Evolutionary conservation across 2,113 vertebrate species (phyloP).

Genomic region (Rhea pennata): DNA sequence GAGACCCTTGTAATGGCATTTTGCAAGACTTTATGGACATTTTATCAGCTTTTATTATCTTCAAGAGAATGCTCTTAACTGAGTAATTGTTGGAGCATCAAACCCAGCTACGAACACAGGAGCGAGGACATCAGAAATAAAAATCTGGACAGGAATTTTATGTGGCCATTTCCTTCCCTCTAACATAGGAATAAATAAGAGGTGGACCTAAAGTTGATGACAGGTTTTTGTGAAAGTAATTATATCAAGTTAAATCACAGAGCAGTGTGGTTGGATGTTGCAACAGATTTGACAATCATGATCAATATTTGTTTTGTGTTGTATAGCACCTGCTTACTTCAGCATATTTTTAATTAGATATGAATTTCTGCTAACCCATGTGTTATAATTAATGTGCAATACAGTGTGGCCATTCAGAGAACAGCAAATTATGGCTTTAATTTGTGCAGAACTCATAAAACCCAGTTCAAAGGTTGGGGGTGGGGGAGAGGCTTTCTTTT

Average conservation of each 20-base stretch:
- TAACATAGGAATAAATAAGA: slow-evolving; percentile 31
- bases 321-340: slow-evolving; percentile 44
- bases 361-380: slow-evolving; percentile 32
- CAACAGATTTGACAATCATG: slow-evolving; percentile 19
- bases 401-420: slow-evolving; percentile 1
- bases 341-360: slow-evolving; percentile 65
- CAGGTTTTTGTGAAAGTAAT: slow-evolving; percentile 25
- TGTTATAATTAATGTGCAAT: slow-evolving; percentile 18
- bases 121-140: slow-evolving; percentile 31
- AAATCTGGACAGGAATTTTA: slow-evolving; percentile 39
- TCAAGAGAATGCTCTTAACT: slow-evolving; percentile 40
- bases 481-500: background rate
- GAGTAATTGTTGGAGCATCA: slow-evolving; percentile 41
- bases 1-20: slow-evolving; percentile 49
- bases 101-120: slow-evolving; percentile 28
- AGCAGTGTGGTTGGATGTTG: slow-evolving; percentile 2
- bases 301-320: slow-evolving; percentile 56
- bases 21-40: slow-evolving; percentile 63
- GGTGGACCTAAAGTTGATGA: background rate
- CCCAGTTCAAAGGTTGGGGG: slow-evolving; percentile 9
- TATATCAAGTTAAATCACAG: slow-evolving; percentile 8
- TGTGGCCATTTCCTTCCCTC: slow-evolving; percentile 10
- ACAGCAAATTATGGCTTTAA: slow-evolving; percentile 38
- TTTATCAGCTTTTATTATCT: slow-evolving; percentile 69
- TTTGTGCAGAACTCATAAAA: slow-evolving; percentile 51